These are phyloP conservation scores for Petaurus breviceps DNA, from an alignment of 2,113 vertebrate species.

Conservation along the genomic window DNA sequence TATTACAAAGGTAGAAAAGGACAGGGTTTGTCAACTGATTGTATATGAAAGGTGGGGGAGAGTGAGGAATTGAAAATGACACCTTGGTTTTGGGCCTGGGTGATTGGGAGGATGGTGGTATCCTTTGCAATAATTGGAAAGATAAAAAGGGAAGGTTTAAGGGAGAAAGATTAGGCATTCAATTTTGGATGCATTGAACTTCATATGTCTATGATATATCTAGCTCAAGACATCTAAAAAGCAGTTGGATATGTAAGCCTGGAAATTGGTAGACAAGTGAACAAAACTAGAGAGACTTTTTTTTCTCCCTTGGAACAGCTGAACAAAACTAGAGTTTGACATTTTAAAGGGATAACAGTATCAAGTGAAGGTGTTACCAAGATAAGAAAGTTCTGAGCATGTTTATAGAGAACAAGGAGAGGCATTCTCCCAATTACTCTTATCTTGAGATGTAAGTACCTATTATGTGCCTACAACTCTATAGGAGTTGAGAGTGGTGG, in stretches of 20 bases:
- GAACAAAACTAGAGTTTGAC: background rate
- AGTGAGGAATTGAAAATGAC: background rate
- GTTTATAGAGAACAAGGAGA: background rate
- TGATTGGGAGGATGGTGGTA: background rate
- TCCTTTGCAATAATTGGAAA: background rate
- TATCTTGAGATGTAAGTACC: background rate
- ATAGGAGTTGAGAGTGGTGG: background rate
- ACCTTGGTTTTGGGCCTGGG: background rate
- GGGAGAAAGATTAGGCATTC: background rate
- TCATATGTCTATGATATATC: background rate
- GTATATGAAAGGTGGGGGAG: no score
- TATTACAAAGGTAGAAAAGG: no score
- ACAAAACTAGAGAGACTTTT: background rate
- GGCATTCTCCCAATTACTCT: no score
- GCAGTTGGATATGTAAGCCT: background rate
- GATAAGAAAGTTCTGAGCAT: background rate
- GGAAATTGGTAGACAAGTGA: background rate
- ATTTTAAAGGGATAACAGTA: background rate
- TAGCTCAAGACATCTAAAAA: background rate
- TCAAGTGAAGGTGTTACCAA: background rate
- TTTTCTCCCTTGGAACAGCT: background rate
- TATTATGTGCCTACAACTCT: background rate
- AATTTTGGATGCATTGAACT: background rate
- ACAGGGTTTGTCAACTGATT: no score
- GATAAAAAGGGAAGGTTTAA: background rate